phyloP scores from a whole-genome alignment of 2,113 vertebrate genomes.

The Oostethus manadensis region DNA sequence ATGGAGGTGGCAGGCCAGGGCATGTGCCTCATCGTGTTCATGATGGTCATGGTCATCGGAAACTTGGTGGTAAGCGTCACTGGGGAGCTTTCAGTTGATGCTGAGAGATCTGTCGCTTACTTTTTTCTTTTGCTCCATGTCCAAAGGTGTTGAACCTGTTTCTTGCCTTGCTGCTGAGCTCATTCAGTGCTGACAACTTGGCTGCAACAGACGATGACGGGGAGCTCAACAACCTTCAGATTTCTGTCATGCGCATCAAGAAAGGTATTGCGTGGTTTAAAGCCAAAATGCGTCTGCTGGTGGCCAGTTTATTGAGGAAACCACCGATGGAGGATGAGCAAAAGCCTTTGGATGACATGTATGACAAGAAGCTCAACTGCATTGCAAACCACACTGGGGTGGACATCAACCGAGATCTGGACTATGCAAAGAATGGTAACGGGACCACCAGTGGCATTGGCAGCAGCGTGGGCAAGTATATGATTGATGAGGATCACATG shows the following conservation, averaged over 20 bases:
- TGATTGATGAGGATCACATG: constrained; percentile 97
- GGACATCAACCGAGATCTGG: constrained; percentile 89
- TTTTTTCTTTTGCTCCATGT: not conserved
- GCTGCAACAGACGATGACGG: constrained; percentile 94
- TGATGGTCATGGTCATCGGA: constrained; percentile 99
- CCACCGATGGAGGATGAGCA: constrained; percentile 82
- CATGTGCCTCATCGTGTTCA: constrained; percentile 97
- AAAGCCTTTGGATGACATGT: constrained; percentile 90
- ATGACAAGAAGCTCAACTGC: constrained; percentile 91
- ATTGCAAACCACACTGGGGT: constrained; percentile 91
- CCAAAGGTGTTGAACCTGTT: constrained; percentile 94
- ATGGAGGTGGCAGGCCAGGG: constrained; percentile 97
- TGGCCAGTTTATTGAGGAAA: constrained; percentile 84
- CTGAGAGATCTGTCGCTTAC: not conserved
- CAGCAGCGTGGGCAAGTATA: constrained; percentile 96
- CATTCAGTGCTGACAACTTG: constrained; percentile 97
- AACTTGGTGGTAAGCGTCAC: constrained; percentile 90
- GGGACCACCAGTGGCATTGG: constrained; percentile 96
- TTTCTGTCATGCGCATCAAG: constrained; percentile 93
- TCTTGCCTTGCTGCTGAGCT: constrained; percentile 95
- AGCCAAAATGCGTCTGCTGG: constrained; percentile 72
- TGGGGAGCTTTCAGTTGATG: not conserved
- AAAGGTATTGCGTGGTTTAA: constrained; percentile 92
- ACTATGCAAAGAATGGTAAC: constrained; percentile 91
- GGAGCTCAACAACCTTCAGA: constrained; percentile 98